These are phyloP conservation scores for Trichoplusia ni DNA, from an alignment of 1,140 invertebrate species.

Conservation along the genomic window DNA sequence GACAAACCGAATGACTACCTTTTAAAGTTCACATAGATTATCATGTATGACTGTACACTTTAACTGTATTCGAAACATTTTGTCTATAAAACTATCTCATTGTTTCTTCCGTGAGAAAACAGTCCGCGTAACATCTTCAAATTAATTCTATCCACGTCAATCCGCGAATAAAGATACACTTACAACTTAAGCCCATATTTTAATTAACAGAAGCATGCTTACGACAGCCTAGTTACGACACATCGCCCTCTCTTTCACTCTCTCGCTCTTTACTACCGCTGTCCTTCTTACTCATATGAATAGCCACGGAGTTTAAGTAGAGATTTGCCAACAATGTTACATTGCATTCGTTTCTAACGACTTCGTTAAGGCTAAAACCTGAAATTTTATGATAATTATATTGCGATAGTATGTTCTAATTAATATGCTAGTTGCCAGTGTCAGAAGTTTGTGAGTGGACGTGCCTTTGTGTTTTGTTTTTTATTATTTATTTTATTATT, in stretches of 20 bases:
- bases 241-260: neutral
- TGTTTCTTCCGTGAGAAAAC: neutral
- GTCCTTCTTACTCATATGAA: slow-evolving; percentile 55
- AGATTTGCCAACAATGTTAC: slow-evolving; percentile 53
- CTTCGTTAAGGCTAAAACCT: slow-evolving; percentile 72
- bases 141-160: slow-evolving; percentile 7
- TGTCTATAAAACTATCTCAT: too few species aligned
- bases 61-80: neutral
- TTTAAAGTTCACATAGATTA: too few species aligned
- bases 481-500: slow-evolving; percentile 33
- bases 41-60: too few species aligned
- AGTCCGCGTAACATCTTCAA: neutral
- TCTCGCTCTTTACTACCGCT: slow-evolving; percentile 23
- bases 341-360: slow-evolving; percentile 53
- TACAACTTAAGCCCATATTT: slow-evolving; percentile 34
- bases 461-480: slow-evolving; percentile 53
- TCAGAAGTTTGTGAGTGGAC: slow-evolving; percentile 64
- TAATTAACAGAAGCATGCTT: slow-evolving; percentile 54
- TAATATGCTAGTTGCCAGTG: slow-evolving; percentile 68
- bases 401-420: slow-evolving; percentile 74
- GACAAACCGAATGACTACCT: too few species aligned
- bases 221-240: slow-evolving; percentile 43
- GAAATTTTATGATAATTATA: slow-evolving; percentile 79
- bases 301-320: slow-evolving; percentile 42
- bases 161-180: neutral